Evolutionary conservation across 2,888 invertebrate species (phyloP).

Genomic region (Synergus umbraculus): DNA sequence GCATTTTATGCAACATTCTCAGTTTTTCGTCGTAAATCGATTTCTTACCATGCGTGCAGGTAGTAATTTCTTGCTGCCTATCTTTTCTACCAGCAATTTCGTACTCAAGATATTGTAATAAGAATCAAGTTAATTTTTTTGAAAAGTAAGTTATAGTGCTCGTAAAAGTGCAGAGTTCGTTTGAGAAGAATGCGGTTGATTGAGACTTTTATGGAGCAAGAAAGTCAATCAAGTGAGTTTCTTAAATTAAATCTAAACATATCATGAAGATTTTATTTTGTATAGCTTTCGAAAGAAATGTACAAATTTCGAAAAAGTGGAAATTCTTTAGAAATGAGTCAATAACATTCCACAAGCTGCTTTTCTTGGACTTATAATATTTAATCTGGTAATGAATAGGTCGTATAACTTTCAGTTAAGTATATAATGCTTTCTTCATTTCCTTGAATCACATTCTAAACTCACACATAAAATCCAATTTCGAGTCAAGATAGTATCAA

Average conservation of each 20-base stretch:
- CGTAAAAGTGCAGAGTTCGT: slow-evolving; percentile 7
- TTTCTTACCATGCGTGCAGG: slow-evolving; percentile 5
- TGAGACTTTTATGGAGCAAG: not conserved
- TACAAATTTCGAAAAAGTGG: not conserved
- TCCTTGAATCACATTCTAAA: slow-evolving; percentile 24
- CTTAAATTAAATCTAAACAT: not conserved
- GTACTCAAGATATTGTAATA: slow-evolving; percentile 10
- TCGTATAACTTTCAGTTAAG: slow-evolving; percentile 5
- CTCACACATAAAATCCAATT: slow-evolving; percentile 29
- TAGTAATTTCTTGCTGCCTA: slow-evolving; percentile 11
- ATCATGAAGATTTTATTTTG: not conserved
- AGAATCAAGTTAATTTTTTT: not conserved
- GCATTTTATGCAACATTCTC: slow-evolving; percentile 1
- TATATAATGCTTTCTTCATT: slow-evolving; percentile 33
- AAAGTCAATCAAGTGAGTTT: not conserved
- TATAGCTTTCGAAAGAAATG: not conserved
- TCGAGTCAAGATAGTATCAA: not conserved
- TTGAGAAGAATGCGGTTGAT: slow-evolving; percentile 12
- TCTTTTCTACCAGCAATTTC: slow-evolving; percentile 14
- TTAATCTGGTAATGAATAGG: slow-evolving; percentile 1
- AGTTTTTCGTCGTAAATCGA: slow-evolving; percentile 23
- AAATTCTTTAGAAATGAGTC: not conserved
- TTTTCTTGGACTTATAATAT: not conserved
- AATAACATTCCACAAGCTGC: not conserved
- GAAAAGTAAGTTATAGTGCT: slow-evolving; percentile 19